These are phyloP conservation scores for Brenthis hecate DNA, from an alignment of 2,888 invertebrate genomes.

Conservation along the genomic window DNA sequence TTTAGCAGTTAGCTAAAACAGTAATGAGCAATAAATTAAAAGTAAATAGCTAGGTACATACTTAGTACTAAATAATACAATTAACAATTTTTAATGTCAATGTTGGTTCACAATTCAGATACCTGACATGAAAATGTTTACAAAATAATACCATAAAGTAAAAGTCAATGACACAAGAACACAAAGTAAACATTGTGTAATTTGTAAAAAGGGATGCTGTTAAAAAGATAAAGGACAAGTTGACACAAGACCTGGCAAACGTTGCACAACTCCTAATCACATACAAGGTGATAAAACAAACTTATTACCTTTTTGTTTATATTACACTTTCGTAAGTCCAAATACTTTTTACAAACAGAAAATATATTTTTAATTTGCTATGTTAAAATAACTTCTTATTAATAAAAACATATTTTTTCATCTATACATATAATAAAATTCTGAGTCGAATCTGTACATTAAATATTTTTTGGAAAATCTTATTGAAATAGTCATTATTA, in stretches of 20 bases:
- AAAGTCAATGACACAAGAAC: not conserved
- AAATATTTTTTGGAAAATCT: too few relatives aligned
- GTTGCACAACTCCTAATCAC: conserved; percentile 10
- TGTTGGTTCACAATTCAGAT: not conserved
- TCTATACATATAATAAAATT: too few relatives aligned
- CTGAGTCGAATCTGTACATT: too few relatives aligned
- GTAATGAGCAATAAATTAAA: too few relatives aligned
- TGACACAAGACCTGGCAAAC: conserved; percentile 10
- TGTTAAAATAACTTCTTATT: not conserved
- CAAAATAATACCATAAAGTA: not conserved
- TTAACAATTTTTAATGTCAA: too few relatives aligned
- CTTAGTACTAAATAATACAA: too few relatives aligned
- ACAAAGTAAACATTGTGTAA: conserved; percentile 19
- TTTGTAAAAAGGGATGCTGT: conserved; percentile 17
- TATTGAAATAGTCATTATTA: too few relatives aligned
- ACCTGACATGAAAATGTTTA: not conserved
- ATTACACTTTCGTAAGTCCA: conserved; percentile 19
- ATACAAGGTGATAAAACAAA: conserved; percentile 8
- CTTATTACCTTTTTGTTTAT: conserved; percentile 10
- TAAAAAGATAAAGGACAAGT: conserved; percentile 11
- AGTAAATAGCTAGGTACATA: too few relatives aligned
- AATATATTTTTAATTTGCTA: not conserved
- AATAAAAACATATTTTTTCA: too few relatives aligned
- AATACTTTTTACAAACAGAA: not conserved
- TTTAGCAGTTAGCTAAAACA: too few relatives aligned